Conservation (phyloP, 2,888 invertebrate species). For the Apamea anceps region DNA sequence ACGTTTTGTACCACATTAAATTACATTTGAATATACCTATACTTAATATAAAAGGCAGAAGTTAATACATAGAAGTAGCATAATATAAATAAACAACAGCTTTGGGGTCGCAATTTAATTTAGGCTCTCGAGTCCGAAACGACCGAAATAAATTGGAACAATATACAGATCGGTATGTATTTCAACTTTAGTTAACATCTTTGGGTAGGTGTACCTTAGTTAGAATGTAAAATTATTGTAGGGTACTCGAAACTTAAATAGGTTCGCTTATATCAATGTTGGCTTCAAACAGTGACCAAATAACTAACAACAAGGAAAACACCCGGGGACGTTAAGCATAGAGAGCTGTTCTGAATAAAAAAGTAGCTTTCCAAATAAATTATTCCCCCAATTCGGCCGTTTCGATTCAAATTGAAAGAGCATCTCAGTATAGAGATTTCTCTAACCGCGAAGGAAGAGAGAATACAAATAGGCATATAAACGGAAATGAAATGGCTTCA, state of each 20-base stretch:
- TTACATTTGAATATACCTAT: constrained; percentile 62
- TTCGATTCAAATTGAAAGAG: constrained; percentile 89
- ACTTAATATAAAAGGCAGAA: constrained; percentile 60
- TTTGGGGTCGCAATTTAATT: constrained; percentile 69
- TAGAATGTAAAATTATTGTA: constrained; percentile 55
- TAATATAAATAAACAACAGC: constrained; percentile 69
- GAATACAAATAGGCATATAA: constrained; percentile 89
- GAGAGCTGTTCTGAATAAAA: constrained; percentile 81
- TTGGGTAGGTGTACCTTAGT: constrained; percentile 53
- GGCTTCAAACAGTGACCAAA: constrained; percentile 61
- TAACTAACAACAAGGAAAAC: constrained; percentile 76
- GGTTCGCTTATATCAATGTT: constrained; percentile 32
- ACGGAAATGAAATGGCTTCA: constrained; percentile 86
- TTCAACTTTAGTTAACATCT: constrained; percentile 64
- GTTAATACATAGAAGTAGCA: constrained; percentile 64
- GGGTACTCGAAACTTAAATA: constrained; percentile 35
- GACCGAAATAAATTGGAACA: constrained; percentile 68
- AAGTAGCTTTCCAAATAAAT: constrained; percentile 86
- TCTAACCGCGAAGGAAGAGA: constrained; percentile 85
- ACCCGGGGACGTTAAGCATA: constrained; percentile 78
- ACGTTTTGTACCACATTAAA: constrained; percentile 55
- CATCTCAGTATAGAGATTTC: constrained; percentile 87
- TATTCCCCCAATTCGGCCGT: constrained; percentile 87
- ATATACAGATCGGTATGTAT: constrained; percentile 62
- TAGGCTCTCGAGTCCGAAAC: constrained; percentile 67